These are phyloP conservation scores for Ecdyonurus torrentis DNA, from an alignment of 2,888 invertebrate species.

Conservation along the genomic window DNA sequence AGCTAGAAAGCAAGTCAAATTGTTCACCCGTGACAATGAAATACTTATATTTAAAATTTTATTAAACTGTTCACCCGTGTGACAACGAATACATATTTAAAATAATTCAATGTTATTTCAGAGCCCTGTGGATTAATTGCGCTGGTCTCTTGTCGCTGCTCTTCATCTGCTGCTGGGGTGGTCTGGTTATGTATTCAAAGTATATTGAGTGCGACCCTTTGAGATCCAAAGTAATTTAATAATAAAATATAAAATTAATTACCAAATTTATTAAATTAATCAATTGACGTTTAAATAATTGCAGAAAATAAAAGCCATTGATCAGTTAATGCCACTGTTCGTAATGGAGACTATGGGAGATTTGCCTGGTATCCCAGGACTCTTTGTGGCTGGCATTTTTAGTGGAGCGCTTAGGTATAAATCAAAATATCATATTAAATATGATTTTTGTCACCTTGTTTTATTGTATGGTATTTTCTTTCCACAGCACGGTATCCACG, in stretches of 20 bases:
- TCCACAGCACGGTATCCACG: constrained; percentile 92
- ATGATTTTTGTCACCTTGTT: not conserved
- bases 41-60: not conserved
- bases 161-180: constrained; percentile 69
- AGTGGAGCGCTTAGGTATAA: constrained; percentile 83
- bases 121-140: constrained; percentile 59
- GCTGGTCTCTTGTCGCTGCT: constrained; percentile 60
- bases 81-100: too few species aligned
- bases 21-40: not conserved
- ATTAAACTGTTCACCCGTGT: constrained; percentile 8
- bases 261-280: too few species aligned
- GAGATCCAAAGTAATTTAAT: constrained; percentile 29
- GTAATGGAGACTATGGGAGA: constrained; percentile 69
- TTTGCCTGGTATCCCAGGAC: constrained; percentile 65
- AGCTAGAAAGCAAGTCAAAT: constrained; percentile 40
- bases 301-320: constrained; percentile 40
- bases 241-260: too few species aligned
- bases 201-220: constrained; percentile 77
- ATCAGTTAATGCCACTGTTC: constrained; percentile 76
- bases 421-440: not conserved
- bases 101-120: constrained; percentile 25
- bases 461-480: too few species aligned
- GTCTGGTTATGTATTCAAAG: constrained; percentile 65
- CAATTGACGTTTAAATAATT: too few species aligned
- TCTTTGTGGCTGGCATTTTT: constrained; percentile 91